These are phyloP conservation scores for Eufriesea mexicana DNA, from an alignment of 1,140 invertebrate genomes.

Conservation along the genomic window DNA sequence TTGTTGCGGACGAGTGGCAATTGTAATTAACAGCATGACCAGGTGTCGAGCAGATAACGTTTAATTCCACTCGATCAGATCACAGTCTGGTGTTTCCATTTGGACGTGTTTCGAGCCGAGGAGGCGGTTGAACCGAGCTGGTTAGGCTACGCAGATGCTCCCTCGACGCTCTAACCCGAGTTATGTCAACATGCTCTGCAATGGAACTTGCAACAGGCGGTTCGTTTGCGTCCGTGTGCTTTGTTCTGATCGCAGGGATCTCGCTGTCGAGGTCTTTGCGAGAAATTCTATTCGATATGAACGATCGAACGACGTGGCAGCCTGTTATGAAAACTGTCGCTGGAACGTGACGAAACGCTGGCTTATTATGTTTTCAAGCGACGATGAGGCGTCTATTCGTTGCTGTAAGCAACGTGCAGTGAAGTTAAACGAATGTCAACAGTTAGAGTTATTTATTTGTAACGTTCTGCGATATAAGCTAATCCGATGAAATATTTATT, in stretches of 20 bases:
- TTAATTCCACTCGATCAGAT: neutral
- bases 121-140: constrained; percentile 4
- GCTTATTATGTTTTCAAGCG: neutral
- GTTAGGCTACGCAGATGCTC: constrained; percentile 65
- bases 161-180: constrained; percentile 70
- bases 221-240: constrained; percentile 53
- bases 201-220: constrained; percentile 69
- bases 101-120: neutral
- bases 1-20: neutral
- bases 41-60: neutral
- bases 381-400: neutral
- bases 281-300: constrained; percentile 5
- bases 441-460: too few relatives aligned
- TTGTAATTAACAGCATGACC: neutral
- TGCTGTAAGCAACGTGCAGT: neutral
- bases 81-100: neutral
- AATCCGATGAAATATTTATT: too few relatives aligned
- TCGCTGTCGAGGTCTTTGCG: neutral
- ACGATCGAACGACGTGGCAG: neutral
- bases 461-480: too few relatives aligned
- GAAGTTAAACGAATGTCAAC: neutral
- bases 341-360: neutral
- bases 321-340: constrained; percentile 8
- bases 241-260: constrained; percentile 32
- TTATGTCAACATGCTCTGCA: constrained; percentile 74